Percentiles rank a stretch among this genome's conserved stretches.
Evolutionary conservation across 2,797 vertebrate species (phyloP).

Genomic region (Tragopan temminckii): DNA sequence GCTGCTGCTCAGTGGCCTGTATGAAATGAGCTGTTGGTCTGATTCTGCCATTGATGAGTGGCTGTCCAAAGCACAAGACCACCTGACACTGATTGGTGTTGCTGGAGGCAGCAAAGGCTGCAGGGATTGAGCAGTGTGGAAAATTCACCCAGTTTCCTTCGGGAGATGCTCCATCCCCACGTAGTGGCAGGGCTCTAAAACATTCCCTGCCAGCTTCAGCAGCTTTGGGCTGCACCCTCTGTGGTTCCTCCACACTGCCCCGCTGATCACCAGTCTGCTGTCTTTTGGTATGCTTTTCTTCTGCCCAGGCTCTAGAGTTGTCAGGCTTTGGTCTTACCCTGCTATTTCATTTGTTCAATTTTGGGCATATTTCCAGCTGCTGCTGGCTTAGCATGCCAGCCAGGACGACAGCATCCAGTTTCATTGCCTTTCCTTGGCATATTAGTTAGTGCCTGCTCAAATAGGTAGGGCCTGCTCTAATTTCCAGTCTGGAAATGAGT

Average conservation of each 20-base stretch:
- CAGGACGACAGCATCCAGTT: background rate
- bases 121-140: constrained; percentile 1
- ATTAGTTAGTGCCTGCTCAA: background rate
- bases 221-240: background rate
- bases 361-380: background rate
- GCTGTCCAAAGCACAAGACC: background rate
- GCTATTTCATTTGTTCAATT: background rate
- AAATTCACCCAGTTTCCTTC: background rate
- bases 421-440: background rate
- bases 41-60: background rate
- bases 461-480: background rate
- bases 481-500: background rate
- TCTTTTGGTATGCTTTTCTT: background rate
- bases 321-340: background rate
- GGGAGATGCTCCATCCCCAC: background rate
- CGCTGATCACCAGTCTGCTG: background rate
- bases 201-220: background rate
- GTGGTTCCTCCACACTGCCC: background rate
- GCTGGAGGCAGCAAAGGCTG: constrained; percentile 9
- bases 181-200: background rate
- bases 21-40: constrained; percentile 40
- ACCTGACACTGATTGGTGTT: background rate
- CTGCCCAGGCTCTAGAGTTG: background rate
- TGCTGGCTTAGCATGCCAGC: background rate
- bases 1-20: constrained; percentile 65